These are phyloP conservation scores for Ctenicera cuprea DNA, from an alignment of 2,888 invertebrate species.

Conservation along the genomic window DNA sequence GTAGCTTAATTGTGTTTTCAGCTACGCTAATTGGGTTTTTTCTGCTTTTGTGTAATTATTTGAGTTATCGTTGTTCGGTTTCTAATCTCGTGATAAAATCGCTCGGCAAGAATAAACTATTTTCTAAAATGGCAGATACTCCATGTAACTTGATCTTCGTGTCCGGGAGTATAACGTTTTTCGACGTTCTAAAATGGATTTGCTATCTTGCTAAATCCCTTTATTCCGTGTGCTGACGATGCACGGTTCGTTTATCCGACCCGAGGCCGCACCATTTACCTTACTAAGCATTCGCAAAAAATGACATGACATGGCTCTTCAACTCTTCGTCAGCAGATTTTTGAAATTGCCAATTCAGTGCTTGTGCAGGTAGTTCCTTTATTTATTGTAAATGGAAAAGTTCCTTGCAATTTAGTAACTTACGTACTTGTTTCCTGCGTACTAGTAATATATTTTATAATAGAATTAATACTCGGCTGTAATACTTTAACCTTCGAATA, in stretches of 20 bases:
- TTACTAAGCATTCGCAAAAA: slow-evolving; percentile 39
- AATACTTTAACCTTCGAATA: background rate
- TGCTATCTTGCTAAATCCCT: slow-evolving; percentile 41
- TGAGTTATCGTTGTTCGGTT: too few species aligned
- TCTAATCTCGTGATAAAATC: background rate
- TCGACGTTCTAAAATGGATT: slow-evolving; percentile 40
- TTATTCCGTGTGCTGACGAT: slow-evolving; percentile 42
- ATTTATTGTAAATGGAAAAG: too few species aligned
- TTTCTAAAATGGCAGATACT: background rate
- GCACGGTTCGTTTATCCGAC: slow-evolving; percentile 43
- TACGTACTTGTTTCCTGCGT: background rate
- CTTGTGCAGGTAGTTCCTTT: background rate
- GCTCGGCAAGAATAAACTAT: background rate
- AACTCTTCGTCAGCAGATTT: slow-evolving; percentile 37
- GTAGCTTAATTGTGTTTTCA: background rate
- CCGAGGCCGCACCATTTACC: slow-evolving; percentile 46
- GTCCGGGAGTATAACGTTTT: slow-evolving; percentile 27
- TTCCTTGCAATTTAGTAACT: too few species aligned
- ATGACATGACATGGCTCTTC: slow-evolving; percentile 21
- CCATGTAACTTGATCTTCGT: slow-evolving; percentile 29
- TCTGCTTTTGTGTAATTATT: too few species aligned
- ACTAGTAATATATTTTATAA: background rate
- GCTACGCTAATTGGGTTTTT: background rate
- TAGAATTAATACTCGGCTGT: background rate
- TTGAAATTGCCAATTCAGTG: slow-evolving; percentile 14